Conservation (phyloP, 2,113 vertebrate genomes). For the Pavo muticus region DNA sequence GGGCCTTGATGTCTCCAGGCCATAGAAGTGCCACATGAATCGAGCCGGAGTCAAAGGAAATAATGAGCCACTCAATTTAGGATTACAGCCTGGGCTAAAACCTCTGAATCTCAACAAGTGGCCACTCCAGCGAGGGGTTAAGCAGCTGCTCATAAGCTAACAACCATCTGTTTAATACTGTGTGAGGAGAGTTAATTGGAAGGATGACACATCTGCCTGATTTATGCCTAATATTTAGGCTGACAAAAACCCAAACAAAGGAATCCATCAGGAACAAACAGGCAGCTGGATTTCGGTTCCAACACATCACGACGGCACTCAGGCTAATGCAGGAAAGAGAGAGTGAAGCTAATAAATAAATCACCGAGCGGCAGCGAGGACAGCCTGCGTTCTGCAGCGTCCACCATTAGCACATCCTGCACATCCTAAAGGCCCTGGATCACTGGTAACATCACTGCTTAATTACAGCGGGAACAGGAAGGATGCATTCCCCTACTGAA, state of each 20-base stretch:
- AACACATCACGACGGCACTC: background rate
- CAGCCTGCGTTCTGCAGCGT: background rate
- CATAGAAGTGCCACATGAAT: background rate
- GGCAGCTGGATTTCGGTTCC: background rate
- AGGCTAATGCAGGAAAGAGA: background rate
- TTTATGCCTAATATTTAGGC: background rate
- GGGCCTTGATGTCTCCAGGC: background rate
- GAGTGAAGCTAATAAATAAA: background rate
- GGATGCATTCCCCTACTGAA: background rate
- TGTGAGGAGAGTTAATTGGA: background rate
- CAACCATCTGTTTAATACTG: background rate
- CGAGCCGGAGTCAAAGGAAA: rapidly evolving
- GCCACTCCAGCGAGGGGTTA: background rate
- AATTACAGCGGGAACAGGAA: background rate
- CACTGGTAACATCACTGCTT: background rate
- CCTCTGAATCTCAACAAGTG: rapidly evolving
- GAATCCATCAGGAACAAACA: background rate
- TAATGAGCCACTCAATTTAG: background rate
- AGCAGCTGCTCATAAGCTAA: background rate
- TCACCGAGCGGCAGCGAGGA: background rate
- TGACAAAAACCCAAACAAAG: background rate
- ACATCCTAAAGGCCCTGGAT: background rate
- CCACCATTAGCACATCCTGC: background rate
- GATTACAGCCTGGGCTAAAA: background rate
- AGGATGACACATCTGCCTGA: background rate